Evolutionary conservation across 2,888 invertebrate genomes (phyloP), one percentile per base, ranked within the genome.

Genomic region (Phalera bucephala): DNA sequence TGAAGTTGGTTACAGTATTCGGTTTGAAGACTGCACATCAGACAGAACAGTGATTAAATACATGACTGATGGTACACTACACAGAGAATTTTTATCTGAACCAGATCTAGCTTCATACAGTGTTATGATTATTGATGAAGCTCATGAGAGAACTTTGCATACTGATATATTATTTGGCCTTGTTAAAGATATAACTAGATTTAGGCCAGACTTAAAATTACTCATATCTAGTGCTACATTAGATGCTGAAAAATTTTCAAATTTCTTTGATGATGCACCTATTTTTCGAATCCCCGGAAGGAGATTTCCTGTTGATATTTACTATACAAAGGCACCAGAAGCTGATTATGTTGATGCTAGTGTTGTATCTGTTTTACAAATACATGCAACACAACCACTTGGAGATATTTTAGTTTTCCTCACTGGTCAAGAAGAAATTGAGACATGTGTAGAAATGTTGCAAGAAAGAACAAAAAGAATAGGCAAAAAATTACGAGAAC

Each of bases 71-170:
- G 99, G 99, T 66, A 99, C 99, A 69, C 83, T 99, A 26, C 95
- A 99, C 52, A 91, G 99, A 66, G 99, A 99, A 86, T 99, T 99
- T 79, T 91, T 99, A 1, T 96, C 97, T 26, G 99, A 99, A 80
- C 99, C 99, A 0, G 99, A 99, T 89, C 90, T 99, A 37, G 95
- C 94, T 25, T 95, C 97, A 1, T 99, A 99, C 81, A 98, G 97
- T 89, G 99, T 99, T 0, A 96, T 99, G 95, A 99, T 99, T 40
- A 98, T 99, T 71, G 99, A 99, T 80, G 99, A 99, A 90, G 99
- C 99, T 46, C 99, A 99, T 85, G 99, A 99, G 80, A 91, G 99
- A 25, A 99, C 99, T 0, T 90, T 99, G 1, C 99, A 99, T 72
- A 99, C 99, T 1, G 99, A 99, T 75, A 97, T 99, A 63, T 90